Conservation (phyloP, 2,888 invertebrate genomes). For the Pseudococcus longispinus region DNA sequence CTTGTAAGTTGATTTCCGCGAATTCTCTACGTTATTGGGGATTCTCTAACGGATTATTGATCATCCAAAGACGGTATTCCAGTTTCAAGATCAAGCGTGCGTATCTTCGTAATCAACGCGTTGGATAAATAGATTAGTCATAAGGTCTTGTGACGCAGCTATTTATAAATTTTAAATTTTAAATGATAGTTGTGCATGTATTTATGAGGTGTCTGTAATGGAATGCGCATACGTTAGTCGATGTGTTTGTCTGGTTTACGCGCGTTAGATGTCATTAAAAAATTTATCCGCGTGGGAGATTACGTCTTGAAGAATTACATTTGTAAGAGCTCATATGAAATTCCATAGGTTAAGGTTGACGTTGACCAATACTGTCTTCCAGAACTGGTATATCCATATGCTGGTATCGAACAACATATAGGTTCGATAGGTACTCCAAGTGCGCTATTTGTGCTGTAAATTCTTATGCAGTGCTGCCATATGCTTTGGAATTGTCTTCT, state of each 20-base stretch:
- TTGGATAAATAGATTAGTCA: slow-evolving; percentile 32
- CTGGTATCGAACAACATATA: not conserved
- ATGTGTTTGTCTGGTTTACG: slow-evolving; percentile 30
- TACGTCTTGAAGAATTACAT: slow-evolving; percentile 51
- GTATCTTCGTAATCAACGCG: not conserved
- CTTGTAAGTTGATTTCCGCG: not conserved
- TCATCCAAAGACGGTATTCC: not conserved
- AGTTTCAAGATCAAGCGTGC: not conserved
- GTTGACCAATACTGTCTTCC: slow-evolving; percentile 41
- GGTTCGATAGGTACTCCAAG: not conserved
- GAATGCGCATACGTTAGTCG: slow-evolving; percentile 21
- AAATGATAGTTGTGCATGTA: slow-evolving; percentile 12
- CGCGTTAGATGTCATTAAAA: slow-evolving; percentile 51
- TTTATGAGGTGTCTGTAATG: slow-evolving; percentile 45
- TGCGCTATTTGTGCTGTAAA: not conserved
- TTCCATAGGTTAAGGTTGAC: slow-evolving; percentile 56
- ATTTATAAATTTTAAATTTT: slow-evolving; percentile 6
- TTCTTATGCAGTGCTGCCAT: slow-evolving; percentile 22
- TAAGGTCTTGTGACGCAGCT: not conserved
- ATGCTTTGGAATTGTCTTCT: not conserved
- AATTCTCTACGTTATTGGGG: not conserved
- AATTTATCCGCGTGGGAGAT: slow-evolving; percentile 54
- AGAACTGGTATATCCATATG: slow-evolving; percentile 31
- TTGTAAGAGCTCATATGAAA: slow-evolving; percentile 47
- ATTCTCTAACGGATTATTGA: not conserved